Conservation (phyloP, 2,888 invertebrate genomes). For the Dicyrtoma fusca region DNA sequence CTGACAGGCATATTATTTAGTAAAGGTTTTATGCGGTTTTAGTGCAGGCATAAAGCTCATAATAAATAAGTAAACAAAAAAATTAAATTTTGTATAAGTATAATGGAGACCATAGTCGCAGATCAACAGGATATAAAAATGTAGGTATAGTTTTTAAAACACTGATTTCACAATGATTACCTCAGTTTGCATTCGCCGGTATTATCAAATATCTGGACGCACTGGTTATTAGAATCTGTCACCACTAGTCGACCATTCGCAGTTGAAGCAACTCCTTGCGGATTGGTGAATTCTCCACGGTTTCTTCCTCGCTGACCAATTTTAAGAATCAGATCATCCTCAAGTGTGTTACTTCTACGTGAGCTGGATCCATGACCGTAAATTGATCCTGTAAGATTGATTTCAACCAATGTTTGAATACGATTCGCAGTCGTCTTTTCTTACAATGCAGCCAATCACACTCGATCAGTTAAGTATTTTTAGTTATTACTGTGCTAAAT, state of each 20-base stretch:
- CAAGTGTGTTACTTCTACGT: slow-evolving; percentile 60
- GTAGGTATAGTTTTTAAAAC: no score
- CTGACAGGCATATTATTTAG: no score
- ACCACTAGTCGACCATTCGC: slow-evolving; percentile 66
- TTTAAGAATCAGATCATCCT: slow-evolving; percentile 62
- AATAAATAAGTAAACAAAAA: no score
- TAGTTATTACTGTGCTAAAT: neutral
- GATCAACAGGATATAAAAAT: no score
- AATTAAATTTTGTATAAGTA: no score
- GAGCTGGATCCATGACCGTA: slow-evolving; percentile 59
- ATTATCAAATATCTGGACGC: slow-evolving; percentile 95
- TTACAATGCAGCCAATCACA: neutral
- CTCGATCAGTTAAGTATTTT: neutral
- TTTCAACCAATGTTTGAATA: neutral
- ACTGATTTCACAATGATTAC: no score
- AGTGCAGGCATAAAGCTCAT: no score
- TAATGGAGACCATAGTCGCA: no score
- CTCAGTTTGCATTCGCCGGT: slow-evolving; percentile 61
- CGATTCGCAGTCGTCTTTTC: neutral
- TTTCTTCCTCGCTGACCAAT: slow-evolving; percentile 62
- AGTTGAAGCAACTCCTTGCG: slow-evolving; percentile 62
- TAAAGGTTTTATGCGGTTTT: no score
- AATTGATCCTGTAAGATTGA: slow-evolving; percentile 42
- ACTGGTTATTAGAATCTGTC: slow-evolving; percentile 92
- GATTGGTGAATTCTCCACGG: slow-evolving; percentile 62